Evolutionary conservation across 2,113 vertebrate species (phyloP), one percentile per base, ranked within the genome.

Genomic region (Etheostoma spectabile): DNA sequence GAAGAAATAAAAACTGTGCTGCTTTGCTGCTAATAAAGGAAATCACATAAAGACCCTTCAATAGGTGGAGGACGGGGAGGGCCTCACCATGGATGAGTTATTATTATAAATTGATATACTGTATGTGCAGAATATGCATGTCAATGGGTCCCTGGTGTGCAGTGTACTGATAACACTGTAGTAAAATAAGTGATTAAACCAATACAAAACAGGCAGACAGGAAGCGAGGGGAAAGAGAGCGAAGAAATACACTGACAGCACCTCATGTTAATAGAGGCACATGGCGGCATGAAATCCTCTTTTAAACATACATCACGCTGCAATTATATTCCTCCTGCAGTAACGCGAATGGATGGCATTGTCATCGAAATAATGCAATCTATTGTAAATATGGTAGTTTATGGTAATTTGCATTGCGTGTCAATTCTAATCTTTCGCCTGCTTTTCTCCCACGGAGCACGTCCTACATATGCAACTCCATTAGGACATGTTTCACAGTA

Each of bases 141-240:
- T 74, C 79, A 92, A 76, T 77, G 78, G 79, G 52, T 79, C 79
- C 78, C 83, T 76, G 79, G 86, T 86, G 87, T 92, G 89, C 79
- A 38, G n/a, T 35, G 49, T 22, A 67, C 82, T 90, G 90, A 93
- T 88, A 93, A 91, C 74, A 62, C 77, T 30, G 52, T 51, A 57
- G 81, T 87, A 70, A 82, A 87, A 89, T 56, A 88, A 79, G 79
- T 61, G 73, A 89, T 84, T 83, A 67, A 64, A 76, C 64, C 51
- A 74, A 60, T 48, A 53, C 79, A 52, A 52, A 73, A 30, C 57
- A 60, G 45, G 60, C 72, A 1, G 13, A 72, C 30, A 62, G 30
- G 4, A 30, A 30, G 68, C 11, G 13, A 51, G 77, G 46, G 53
- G 75, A 19, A 19, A 63, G 51, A 12, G 14, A 59, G 46, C 61